These are phyloP conservation scores for Mesocricetus auratus DNA, from an alignment of 2,113 vertebrate species.

Conservation along the genomic window DNA sequence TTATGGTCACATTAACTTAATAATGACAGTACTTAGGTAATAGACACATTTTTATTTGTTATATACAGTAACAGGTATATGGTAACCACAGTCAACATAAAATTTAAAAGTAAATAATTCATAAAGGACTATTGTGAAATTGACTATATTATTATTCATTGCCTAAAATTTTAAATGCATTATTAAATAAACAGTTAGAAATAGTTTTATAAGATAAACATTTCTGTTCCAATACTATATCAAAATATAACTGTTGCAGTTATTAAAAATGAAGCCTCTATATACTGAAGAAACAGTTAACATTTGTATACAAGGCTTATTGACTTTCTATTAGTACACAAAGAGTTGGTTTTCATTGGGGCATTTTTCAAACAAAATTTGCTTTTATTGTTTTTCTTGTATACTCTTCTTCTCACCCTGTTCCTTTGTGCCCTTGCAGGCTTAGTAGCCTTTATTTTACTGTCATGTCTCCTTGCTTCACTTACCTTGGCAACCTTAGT, in stretches of 20 bases:
- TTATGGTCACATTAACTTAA: background rate
- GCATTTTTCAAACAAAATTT: background rate
- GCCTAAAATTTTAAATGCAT: slow-evolving; percentile 9
- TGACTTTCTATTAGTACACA: background rate
- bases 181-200: background rate
- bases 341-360: background rate
- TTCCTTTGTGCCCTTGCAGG: background rate
- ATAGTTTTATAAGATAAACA: background rate
- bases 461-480: background rate
- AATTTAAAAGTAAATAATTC: slow-evolving; percentile 29
- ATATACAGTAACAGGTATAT: background rate
- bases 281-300: slow-evolving; percentile 27
- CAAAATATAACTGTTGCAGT: slow-evolving; percentile 6
- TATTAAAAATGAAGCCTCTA: slow-evolving; percentile 4
- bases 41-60: slow-evolving; percentile 20
- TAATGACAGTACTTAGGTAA: background rate
- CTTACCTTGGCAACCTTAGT: background rate
- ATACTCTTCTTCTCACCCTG: background rate
- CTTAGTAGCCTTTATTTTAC: background rate
- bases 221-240: background rate
- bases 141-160: background rate
- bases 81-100: background rate
- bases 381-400: background rate
- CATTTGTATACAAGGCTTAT: slow-evolving; percentile 41
- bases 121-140: slow-evolving; percentile 9